Conservation (phyloP, 2,113 vertebrate genomes). For the Aix galericulata region DNA sequence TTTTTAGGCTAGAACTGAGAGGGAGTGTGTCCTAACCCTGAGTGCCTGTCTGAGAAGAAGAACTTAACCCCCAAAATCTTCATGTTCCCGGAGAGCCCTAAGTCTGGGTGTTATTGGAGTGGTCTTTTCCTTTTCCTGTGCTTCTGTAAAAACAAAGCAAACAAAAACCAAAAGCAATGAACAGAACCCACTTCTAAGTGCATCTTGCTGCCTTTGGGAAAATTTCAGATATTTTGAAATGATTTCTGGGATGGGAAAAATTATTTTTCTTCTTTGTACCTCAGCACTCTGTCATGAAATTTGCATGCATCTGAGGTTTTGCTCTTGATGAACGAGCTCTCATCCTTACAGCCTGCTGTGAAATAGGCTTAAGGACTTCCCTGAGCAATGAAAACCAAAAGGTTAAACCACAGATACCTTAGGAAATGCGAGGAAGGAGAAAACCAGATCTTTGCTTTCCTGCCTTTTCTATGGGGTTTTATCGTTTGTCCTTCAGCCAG, state of each 20-base stretch:
- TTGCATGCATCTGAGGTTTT: constrained; percentile 33
- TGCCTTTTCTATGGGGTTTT: not conserved
- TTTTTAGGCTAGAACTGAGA: constrained; percentile 15
- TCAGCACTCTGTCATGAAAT: constrained; percentile 22
- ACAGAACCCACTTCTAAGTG: not conserved
- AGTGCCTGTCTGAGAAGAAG: not conserved
- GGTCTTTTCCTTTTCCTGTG: not conserved
- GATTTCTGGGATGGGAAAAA: constrained; percentile 34
- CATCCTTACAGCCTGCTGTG: constrained; percentile 2
- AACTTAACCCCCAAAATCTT: constrained; percentile 31
- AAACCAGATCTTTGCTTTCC: not conserved
- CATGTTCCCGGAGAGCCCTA: not conserved
- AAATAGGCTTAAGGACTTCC: constrained; percentile 44
- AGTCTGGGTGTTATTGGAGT: not conserved
- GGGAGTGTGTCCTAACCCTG: not conserved
- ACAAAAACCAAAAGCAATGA: not conserved
- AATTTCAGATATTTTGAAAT: not conserved
- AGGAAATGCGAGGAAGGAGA: constrained; percentile 8
- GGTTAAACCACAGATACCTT: constrained; percentile 17
- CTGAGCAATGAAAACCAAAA: constrained; percentile 41
- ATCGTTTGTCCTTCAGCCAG: not conserved
- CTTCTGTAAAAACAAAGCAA: not conserved
- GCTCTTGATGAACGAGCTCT: constrained; percentile 53
- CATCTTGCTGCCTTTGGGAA: not conserved
- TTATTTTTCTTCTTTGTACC: constrained; percentile 31